Conservation (phyloP, 2,797 vertebrate species). For the Xyrichtys novacula region DNA sequence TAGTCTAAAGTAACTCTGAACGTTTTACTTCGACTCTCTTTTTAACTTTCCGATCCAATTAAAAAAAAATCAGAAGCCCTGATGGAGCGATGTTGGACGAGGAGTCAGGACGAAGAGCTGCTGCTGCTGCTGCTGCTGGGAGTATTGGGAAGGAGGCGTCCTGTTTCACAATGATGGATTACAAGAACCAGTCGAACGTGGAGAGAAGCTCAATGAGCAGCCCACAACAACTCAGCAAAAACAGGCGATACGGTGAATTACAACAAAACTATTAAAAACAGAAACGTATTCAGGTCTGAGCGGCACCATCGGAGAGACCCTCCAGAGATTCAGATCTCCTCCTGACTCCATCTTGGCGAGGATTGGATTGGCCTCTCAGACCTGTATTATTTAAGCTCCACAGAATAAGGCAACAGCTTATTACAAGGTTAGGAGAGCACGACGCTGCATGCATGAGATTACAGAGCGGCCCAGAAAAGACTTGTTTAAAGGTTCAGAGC, state of each 20-base stretch:
- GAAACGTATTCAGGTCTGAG: conserved; percentile 8
- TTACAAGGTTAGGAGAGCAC: conserved; percentile 58
- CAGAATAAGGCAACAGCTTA: conserved; percentile 47
- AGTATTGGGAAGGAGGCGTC: conserved; percentile 39
- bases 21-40: conserved; percentile 2
- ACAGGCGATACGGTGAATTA: conserved; percentile 54
- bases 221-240: conserved; percentile 62
- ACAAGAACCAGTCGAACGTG: conserved; percentile 58
- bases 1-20: not conserved
- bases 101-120: conserved; percentile 23
- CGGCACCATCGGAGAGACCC: conserved; percentile 16
- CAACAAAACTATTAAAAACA: conserved; percentile 32
- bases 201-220: conserved; percentile 62
- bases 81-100: conserved; percentile 16
- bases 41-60: conserved; percentile 27
- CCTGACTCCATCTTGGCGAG: conserved; percentile 31
- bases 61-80: conserved; percentile 8
- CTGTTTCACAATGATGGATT: conserved; percentile 71
- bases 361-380: conserved; percentile 55
- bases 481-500: conserved; percentile 54
- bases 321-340: conserved; percentile 38
- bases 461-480: conserved; percentile 46
- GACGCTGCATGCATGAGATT: conserved; percentile 61
- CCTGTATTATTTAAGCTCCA: conserved; percentile 50
- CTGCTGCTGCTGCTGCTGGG: conserved; percentile 39